Evolutionary conservation across 2,797 vertebrate species (phyloP), one percentile per base, ranked within the genome.

Genomic region (Novumbra hubbsi): DNA sequence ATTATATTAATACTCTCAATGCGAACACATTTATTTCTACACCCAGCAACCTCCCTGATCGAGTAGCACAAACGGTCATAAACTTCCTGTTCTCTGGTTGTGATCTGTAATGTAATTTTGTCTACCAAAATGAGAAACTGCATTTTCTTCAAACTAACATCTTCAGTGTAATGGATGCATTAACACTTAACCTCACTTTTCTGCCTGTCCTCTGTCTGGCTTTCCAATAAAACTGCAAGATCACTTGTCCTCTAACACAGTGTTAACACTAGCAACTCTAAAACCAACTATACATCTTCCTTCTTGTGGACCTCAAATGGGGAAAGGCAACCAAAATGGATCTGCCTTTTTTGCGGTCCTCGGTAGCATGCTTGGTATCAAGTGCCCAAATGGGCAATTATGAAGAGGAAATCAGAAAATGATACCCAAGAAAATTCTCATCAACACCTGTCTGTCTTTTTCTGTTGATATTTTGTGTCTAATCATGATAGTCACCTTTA

Each of bases 61-160:
- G 82, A 81, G 81, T 76, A 70, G 73, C 73, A 83, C 75, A 81
- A 74, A 82, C 72, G 73, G 75, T 86, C 81, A 80, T 78, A 80
- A 83, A 81, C 83, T 89, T 88, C 75, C 87, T 83, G 74, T 82
- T 86, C 80, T 17, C 86, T 90, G 88, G 89, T 92, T 93, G 89
- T 91, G 88, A 90, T 93, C 90, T 93, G 90, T 92, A 91, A 91
- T 93, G 91, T 88, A 78, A 78, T 75, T 83, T 88, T 92, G 89
- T 91, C 88, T 89, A 88, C 85, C 83, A 84, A 87, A 75, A 93
- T 95, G 93, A 94, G 93, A 95, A 94, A 94, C 93, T 94, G 93
- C 94, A 94, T 94, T 93, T 92, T 81, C 89, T 91, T 90, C 87
- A 80, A 73, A 93, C 93, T 94, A 94, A 95, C 93, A 84, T 84